Percentiles rank a stretch among this genome's conserved stretches.
phyloP scores from a whole-genome alignment of 2,888 invertebrate genomes.

The Mesorhabditis sp. region DNA sequence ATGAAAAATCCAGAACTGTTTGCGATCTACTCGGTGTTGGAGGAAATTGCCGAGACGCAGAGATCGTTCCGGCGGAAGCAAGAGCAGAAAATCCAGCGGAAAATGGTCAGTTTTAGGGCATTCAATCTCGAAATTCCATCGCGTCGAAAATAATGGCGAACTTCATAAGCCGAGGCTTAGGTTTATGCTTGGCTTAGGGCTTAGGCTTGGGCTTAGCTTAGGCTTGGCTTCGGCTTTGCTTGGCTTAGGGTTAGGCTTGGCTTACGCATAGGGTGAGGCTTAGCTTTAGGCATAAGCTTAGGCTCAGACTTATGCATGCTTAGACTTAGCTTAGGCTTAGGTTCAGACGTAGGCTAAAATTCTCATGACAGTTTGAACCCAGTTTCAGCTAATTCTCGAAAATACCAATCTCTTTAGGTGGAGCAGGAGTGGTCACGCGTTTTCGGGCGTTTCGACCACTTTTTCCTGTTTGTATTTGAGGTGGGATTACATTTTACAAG shows the following conservation, averaged over 20 bases:
- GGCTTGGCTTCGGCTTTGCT: no score
- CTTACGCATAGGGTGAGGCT: no score
- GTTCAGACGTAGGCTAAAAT: no score
- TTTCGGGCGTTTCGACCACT: slow-evolving; percentile 43
- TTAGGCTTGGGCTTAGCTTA: no score
- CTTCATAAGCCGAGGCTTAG: no score
- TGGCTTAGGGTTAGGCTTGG: no score
- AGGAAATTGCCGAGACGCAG: slow-evolving; percentile 48
- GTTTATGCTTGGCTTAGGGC: no score
- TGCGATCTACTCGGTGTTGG: slow-evolving; percentile 40
- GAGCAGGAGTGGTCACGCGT: slow-evolving; percentile 47
- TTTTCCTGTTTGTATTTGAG: slow-evolving; percentile 44
- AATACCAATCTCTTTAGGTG: slow-evolving; percentile 25
- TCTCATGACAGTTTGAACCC: not conserved
- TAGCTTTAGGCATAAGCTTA: no score
- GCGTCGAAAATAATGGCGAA: no score
- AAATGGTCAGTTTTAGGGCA: not conserved
- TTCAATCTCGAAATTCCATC: no score
- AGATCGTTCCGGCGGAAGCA: slow-evolving; percentile 33
- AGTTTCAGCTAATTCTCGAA: not conserved
- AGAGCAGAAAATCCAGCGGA: slow-evolving; percentile 21
- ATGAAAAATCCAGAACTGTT: slow-evolving; percentile 30
- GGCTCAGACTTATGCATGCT: no score
- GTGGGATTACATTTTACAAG: not conserved
- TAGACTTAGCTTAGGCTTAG: no score